Evolutionary conservation across 2,113 vertebrate species (phyloP), one percentile per base, ranked within the genome.

Genomic region (Hydropotes inermis): DNA sequence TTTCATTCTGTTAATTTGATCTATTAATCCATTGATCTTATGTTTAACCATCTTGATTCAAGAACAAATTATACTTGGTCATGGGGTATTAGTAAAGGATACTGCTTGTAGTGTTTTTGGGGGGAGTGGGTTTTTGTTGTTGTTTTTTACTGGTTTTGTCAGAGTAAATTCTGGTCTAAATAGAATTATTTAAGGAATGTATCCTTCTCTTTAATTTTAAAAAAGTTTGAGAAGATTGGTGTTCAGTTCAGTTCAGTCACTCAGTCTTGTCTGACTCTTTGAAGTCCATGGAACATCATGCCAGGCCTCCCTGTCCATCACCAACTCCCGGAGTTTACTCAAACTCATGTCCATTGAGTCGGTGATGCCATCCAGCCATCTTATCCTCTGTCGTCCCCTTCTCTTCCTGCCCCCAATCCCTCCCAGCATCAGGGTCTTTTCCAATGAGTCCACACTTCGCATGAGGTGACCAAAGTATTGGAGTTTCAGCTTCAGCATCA

Each of bases 381-480:
- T 64, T 7, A 64, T 64, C 61, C 7, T n/a, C 61, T 67, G 33
- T 67, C 3, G 3, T 67, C 15, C 17, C 16, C 30, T 64, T n/a
- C 30, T 64, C 61, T 7, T 19, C 61, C 16, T 19, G 33, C 61
- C 30, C n/a, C 17, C 17, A n/a, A 67, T n/a, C 30, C n/a, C n/a
- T 67, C 61, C 61, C 15, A 67, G 1, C 30, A 67, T n/a, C 61
- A 67, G 16, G 15, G 30, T 67, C 33, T 67, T 67, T n/a, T 67
- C 33, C 17, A 19, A 19, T 67, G 7, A 67, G 16, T n/a, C 16
- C n/a, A 3, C 14, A 0, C 7, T 64, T 64, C 16, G 0, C 15
- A 64, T 15, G 3, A 67, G 7, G 16, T 67, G 1, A 7, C 33
- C 33, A n/a, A n/a, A 67, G 7, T 67, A 67, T 67, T 67, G 61